Evolutionary conservation across 2,888 invertebrate genomes (phyloP), one percentile per base, ranked within the genome.

Genomic region (Emmelina monodactyla): DNA sequence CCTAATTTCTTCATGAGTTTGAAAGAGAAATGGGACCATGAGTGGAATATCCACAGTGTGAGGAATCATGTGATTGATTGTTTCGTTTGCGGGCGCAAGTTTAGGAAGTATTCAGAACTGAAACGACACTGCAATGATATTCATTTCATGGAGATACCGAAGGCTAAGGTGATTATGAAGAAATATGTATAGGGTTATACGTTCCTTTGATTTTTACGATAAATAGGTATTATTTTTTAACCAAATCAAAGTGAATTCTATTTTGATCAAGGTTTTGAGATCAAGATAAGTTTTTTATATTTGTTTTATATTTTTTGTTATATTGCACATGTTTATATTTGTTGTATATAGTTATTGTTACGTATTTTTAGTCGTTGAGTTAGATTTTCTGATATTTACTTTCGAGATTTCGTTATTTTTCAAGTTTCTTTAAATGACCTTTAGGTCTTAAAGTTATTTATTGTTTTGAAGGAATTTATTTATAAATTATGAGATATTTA

Each of bases 11-110:
- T 68, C 22, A 55, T 50, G 15, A 60, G 63, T 34, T 48, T 79
- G 28, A 76, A 67, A 35, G 65, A 68, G 14, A 80, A 78, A 32
- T 80, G 80, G 80, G 79, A 81, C 16, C 81, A 81, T 37, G 78
- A 81, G 33, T 81, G 81, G 81, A 31, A 35, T 1, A 46, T 62
- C 0, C 81, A 81, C 39, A 67, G 62, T n/a, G 60, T 72, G 0
- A 62, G 81, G 41, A 80, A 78, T 41, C 59, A 59, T 39, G 61
- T 73, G 0, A 63, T 69, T 0, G 81, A 81, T 40, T 81, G 81
- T 30, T 33, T 55, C 6, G 39, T 67, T 0, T 81, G 81, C 32
- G 64, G 58, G 0, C 53, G 60, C 0, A 67, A 76, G 45, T 81
- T 70, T 36, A 55, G 81, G 29, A 81, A 81, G 37, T 76, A 71